phyloP scores from a whole-genome alignment of 2,113 vertebrate genomes.

The Chunga burmeisteri region DNA sequence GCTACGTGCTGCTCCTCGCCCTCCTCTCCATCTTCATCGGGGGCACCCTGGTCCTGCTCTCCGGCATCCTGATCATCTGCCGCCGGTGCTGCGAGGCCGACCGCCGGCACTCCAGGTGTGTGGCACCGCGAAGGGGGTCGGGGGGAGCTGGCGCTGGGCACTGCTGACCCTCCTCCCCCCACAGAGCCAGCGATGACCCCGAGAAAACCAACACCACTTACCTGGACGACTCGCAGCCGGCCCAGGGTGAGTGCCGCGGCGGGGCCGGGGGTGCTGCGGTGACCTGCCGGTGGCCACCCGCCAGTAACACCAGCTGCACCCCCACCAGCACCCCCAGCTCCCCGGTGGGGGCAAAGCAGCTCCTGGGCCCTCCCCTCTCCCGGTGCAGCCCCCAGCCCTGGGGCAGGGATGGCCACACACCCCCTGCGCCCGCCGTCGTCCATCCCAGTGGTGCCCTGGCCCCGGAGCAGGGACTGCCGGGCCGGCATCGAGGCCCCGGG shows the following conservation, averaged over 20 bases:
- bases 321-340: not conserved
- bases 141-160: rapidly evolving
- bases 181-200: slow-evolving; percentile 87
- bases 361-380: not conserved
- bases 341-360: not conserved
- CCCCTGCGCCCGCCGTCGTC: not conserved
- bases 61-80: slow-evolving; percentile 85
- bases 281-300: rapidly evolving
- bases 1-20: slow-evolving; percentile 85
- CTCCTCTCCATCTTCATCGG: slow-evolving; percentile 89
- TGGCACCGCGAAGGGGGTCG: rapidly evolving
- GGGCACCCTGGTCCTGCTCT: slow-evolving; percentile 84
- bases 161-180: not conserved
- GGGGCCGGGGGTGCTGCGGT: rapidly evolving
- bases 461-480: rapidly evolving
- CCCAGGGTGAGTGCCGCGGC: slow-evolving; percentile 82
- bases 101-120: slow-evolving; percentile 77
- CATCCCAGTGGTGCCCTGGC: not conserved
- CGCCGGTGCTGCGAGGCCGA: slow-evolving; percentile 83
- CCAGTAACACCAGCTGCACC: not conserved
- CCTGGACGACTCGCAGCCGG: slow-evolving; percentile 86
- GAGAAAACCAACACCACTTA: slow-evolving; percentile 92
- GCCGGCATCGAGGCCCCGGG: not conserved
- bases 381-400: not conserved
- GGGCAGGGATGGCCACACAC: rapidly evolving